Base-by-base conservation (phyloP, 2,797 vertebrate species). In the Coreius guichenoti region DNA sequence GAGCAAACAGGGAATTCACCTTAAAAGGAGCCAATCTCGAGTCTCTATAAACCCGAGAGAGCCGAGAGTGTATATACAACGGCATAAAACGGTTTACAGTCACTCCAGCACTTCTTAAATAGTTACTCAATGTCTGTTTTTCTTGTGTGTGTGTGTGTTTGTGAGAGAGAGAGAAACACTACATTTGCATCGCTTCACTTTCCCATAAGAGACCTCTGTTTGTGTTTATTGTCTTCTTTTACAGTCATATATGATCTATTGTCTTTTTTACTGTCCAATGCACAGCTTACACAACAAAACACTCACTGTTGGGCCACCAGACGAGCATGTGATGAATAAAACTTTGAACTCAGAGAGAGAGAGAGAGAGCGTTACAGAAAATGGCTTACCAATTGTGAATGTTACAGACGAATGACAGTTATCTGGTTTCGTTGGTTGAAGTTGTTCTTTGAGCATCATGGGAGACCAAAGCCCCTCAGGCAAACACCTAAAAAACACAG, bases 21-120 rank as follows among this genome's bases (percentile, higher is more conserved):
- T 90, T 92, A 92, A 91, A 91, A 88, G 91, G 91, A 91, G 82
- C 80, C 82, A 69, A 68, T 70, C 72, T 77, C 51, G 43, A 76
- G 75, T 78, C 73, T 87, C 86, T 80, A 85, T 88, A 89, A 90
- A 82, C 80, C 58, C 77, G 21, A 77, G 49, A 86, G 70, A 65
- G 29, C 36, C 49, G 21, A 61, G 82, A 80, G 70, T 75, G 45
- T 84, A 78, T 80, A 43, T 80, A 77, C 72, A 80, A 81, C 29
- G n/a, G 23, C 65, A 81, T 14, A 45, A 74, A 76, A 75, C 51
- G 33, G 73, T 85, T 81, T 82, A 67, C 70, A 72, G 21, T 74
- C 68, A 49, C 67, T 78, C n/a, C 8, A 61, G 36, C 51, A 69
- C 65, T 69, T 78, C 75, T 79, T 78, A 79, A 84, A 84, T 69